Percentiles rank a stretch among this genome's conserved stretches.
Conservation (phyloP, 1,140 invertebrate species). For the Bacillus rossius region DNA sequence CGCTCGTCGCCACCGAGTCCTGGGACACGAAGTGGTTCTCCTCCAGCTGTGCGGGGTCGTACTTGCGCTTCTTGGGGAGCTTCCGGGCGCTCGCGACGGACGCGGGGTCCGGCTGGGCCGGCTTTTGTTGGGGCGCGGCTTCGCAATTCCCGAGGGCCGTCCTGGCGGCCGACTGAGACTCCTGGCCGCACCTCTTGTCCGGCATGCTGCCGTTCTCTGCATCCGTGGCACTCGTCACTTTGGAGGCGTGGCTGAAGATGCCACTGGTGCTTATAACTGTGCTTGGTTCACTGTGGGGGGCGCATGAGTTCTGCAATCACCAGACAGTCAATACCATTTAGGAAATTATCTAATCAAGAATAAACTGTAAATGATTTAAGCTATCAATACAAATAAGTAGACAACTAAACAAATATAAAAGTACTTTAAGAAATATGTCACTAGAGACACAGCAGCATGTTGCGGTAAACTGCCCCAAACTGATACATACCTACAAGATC, state of each 20-base stretch:
- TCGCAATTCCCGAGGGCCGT: not conserved
- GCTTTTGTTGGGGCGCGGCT: not conserved
- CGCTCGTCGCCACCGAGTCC: constrained; percentile 25
- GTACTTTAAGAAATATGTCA: too few species aligned
- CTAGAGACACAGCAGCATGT: too few species aligned
- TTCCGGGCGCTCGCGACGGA: constrained; percentile 43
- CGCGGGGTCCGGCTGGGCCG: constrained; percentile 7
- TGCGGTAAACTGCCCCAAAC: too few species aligned
- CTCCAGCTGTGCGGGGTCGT: constrained; percentile 76
- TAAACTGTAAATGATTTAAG: too few species aligned
- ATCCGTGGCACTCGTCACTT: not conserved
- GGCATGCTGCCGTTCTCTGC: constrained; percentile 1
- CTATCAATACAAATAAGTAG: too few species aligned
- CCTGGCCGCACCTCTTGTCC: constrained; percentile 19
- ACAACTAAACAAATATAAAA: too few species aligned
- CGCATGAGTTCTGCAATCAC: too few species aligned
- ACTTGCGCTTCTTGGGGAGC: constrained; percentile 85
- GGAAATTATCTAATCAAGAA: too few species aligned
- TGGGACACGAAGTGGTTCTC: constrained; percentile 30
- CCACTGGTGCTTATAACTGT: not conserved
- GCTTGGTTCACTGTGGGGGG: too few species aligned
- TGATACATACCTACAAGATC: too few species aligned
- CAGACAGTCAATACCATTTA: too few species aligned
- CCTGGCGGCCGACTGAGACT: constrained; percentile 18
- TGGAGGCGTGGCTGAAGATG: not conserved